A percentile compares a stretch with the other conserved stretches of the same genome.
Conservation (phyloP, 30 jellyfish, hydroid and myxozoan genomes). For the Aurelia coerulea region DNA sequence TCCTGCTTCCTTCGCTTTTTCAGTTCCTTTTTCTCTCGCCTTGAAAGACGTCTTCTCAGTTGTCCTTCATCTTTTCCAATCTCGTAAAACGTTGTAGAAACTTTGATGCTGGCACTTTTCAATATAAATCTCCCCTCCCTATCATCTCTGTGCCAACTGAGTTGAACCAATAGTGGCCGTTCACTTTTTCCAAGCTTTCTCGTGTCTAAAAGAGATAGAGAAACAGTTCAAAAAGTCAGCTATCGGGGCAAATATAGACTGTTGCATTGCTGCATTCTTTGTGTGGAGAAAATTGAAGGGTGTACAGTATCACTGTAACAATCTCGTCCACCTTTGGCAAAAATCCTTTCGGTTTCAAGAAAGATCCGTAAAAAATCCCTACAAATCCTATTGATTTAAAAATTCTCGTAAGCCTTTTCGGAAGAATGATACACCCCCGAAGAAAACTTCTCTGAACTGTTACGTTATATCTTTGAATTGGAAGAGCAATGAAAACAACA, state of each 20-base stretch:
- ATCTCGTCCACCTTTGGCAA: too few species aligned
- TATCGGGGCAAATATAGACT: neutral
- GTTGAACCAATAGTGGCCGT: constrained; percentile 89
- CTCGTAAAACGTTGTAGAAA: constrained; percentile 77
- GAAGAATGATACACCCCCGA: too few species aligned
- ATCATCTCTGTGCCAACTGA: constrained; percentile 96
- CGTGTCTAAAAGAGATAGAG: constrained; percentile 31
- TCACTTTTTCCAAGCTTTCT: constrained; percentile 79
- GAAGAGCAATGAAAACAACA: too few species aligned
- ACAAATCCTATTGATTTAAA: too few species aligned
- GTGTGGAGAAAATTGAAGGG: too few species aligned
- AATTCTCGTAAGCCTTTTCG: too few species aligned
- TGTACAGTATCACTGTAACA: too few species aligned
- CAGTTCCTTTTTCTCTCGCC: constrained; percentile 87
- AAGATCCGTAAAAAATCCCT: too few species aligned
- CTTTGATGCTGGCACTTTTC: constrained; percentile 86
- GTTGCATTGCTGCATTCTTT: too few species aligned
- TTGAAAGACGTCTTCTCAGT: constrained; percentile 85
- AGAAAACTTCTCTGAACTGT: too few species aligned
- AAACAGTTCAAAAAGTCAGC: neutral
- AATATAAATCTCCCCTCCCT: constrained; percentile 96
- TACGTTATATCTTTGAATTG: too few species aligned
- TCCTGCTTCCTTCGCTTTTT: constrained; percentile 85
- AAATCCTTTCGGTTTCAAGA: too few species aligned
- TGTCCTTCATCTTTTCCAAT: constrained; percentile 86